Percentiles rank a stretch among this genome's conserved stretches.
Conservation (phyloP, 37 sponge, comb jelly and placozoan genomes). For the Crambe crambe region DNA sequence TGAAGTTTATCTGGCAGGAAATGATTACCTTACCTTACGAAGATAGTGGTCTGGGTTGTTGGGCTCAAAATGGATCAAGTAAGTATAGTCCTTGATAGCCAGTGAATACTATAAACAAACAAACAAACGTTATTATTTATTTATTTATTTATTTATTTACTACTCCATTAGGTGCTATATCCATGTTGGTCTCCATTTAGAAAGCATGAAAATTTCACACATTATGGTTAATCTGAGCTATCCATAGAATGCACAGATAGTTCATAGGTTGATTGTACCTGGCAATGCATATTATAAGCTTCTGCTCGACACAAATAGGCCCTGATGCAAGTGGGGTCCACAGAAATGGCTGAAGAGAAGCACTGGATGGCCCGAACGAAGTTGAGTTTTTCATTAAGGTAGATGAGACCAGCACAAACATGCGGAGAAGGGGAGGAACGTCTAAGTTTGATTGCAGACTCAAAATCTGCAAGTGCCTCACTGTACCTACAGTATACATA, state of each 20-base stretch:
- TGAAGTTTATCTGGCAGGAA: too few relatives aligned
- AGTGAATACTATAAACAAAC: constrained; percentile 31
- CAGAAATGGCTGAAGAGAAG: constrained; percentile 66
- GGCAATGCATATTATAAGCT: constrained; percentile 31
- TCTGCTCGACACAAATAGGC: constrained; percentile 90
- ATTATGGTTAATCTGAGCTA: too few relatives aligned
- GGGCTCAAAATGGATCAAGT: constrained; percentile 75
- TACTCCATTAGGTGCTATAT: too few relatives aligned
- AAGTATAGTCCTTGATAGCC: constrained; percentile 85
- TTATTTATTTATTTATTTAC: neutral
- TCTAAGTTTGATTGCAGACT: constrained; percentile 62
- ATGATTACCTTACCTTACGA: constrained; percentile 67
- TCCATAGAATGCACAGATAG: neutral
- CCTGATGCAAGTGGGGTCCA: constrained; percentile 81
- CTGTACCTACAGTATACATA: constrained; percentile 67
- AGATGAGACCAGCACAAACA: constrained; percentile 75
- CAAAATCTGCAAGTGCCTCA: constrained; percentile 88
- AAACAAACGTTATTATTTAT: constrained; percentile 9
- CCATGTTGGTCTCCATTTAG: too few relatives aligned
- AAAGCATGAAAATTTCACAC: too few relatives aligned
- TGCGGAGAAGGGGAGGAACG: constrained; percentile 68
- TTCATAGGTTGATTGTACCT: too few relatives aligned
- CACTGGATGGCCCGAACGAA: constrained; percentile 48
- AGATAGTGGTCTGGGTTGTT: constrained; percentile 60
- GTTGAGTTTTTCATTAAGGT: constrained; percentile 38